These are phyloP conservation scores for Halcyon malimbica DNA, from an alignment of 2,113 vertebrate species.

Conservation along the genomic window DNA sequence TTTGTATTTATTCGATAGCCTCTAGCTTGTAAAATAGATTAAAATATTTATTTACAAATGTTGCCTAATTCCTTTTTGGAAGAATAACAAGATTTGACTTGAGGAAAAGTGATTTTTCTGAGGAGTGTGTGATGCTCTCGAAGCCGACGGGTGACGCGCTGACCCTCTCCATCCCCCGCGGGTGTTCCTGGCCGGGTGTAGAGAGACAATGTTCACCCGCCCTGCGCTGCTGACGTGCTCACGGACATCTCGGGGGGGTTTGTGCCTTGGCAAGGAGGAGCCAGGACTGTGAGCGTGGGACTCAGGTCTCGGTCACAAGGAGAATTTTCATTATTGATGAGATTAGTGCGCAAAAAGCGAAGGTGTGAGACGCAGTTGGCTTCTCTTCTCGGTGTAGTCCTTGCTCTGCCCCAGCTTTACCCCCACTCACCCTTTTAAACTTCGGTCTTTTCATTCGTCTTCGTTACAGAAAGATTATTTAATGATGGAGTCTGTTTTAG, in stretches of 20 bases:
- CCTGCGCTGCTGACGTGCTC: background rate
- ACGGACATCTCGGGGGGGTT: background rate
- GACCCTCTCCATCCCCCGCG: background rate
- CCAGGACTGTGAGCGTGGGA: rapidly evolving
- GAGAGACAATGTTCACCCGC: background rate
- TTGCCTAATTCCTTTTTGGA: constrained; percentile 53
- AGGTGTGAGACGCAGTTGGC: background rate
- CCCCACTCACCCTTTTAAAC: background rate
- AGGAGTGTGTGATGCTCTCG: background rate
- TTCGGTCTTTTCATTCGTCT: background rate
- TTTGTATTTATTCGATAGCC: constrained; percentile 64
- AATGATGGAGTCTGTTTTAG: background rate
- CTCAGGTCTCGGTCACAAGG: background rate
- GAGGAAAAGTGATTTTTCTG: constrained; percentile 39
- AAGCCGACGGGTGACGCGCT: constrained; percentile 22
- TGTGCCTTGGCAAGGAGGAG: background rate
- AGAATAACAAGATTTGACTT: constrained; percentile 62
- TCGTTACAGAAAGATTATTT: background rate
- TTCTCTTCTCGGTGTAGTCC: background rate
- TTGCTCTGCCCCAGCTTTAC: constrained; percentile 6
- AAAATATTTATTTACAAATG: constrained; percentile 73
- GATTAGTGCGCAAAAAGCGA: background rate
- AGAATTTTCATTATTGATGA: background rate
- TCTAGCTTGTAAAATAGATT: constrained; percentile 47
- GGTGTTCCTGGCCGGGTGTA: background rate